Conservation (phyloP, 2,113 vertebrate species). For the Cranoglanis bouderius region DNA sequence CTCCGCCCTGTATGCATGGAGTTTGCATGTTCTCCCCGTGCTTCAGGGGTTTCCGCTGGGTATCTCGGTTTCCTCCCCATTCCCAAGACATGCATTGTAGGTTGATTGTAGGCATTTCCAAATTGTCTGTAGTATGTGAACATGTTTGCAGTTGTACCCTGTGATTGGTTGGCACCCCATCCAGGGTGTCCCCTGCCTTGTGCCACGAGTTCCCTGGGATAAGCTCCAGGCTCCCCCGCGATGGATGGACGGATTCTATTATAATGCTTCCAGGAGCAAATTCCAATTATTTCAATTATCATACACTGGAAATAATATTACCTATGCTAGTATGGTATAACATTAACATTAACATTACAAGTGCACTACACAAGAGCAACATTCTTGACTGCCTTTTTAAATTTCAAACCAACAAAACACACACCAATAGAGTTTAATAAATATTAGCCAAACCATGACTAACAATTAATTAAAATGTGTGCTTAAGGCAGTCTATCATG, state of each 20-base stretch:
- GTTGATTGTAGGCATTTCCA: too few species aligned
- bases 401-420: neutral
- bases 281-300: neutral
- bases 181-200: too few species aligned
- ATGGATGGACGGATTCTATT: neutral
- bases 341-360: neutral
- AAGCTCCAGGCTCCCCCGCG: too few species aligned
- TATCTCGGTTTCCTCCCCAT: too few species aligned
- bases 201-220: too few species aligned
- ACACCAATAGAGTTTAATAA: neutral
- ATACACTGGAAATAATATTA: neutral
- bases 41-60: too few species aligned
- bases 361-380: neutral
- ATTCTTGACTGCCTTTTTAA: neutral
- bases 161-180: too few species aligned
- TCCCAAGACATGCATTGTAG: too few species aligned
- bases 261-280: neutral
- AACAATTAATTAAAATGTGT: slow-evolving; percentile 17
- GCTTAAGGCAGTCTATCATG: neutral
- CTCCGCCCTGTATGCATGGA: too few species aligned
- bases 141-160: too few species aligned
- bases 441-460: slow-evolving; percentile 12
- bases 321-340: neutral
- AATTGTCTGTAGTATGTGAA: too few species aligned
- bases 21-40: too few species aligned